Evolutionary conservation across 1,140 invertebrate genomes (phyloP), one percentile per base, ranked within the genome.

Genomic region (Copidosoma floridanum): DNA sequence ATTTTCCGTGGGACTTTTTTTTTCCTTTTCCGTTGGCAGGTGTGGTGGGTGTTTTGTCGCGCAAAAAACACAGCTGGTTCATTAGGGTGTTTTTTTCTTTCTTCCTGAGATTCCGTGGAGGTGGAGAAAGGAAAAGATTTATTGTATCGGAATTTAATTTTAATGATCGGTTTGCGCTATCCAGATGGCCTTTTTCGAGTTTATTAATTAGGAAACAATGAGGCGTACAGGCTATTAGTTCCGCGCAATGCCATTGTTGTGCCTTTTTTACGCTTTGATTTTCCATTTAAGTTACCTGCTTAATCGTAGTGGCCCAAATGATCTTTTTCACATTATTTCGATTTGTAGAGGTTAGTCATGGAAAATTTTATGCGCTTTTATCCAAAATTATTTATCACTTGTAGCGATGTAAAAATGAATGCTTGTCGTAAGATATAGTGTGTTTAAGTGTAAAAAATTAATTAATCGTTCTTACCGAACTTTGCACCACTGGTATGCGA

Each of bases 151-250:
- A 48, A 54, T 54, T 50, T 54, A 43, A 54, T 47, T 60, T 54
- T 60, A 60, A 60, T 48, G 50, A 54, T 60, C 41, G 40, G 27
- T 27, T 44, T 32, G 21, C 40, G 50, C 50, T 32, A n/a, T 16
- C 11, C 38, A 10, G 58, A 35, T 59, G 48, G 57, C n/a, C 50
- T 7, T 47, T 59, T 32, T 38, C 23, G 8, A n/a, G 35, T 54
- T 60, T 24, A 40, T 37, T 60, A 54, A 59, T 59, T 60, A 60
- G 32, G 20, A 32, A 60, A 60, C 58, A 60, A 60, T 60, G 29
- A 21, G n/a, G 11, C n/a, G 35, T 38, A 60, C 47, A 43, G 44
- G 57, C 55, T 48, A 18, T 48, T 35, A n/a, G n/a, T n/a, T n/a
- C n/a, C n/a, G n/a, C n/a, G 32, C 4, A 3, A n/a, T 41, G 37